Conservation (phyloP, 1,140 invertebrate genomes). For the Venturia canescens region DNA sequence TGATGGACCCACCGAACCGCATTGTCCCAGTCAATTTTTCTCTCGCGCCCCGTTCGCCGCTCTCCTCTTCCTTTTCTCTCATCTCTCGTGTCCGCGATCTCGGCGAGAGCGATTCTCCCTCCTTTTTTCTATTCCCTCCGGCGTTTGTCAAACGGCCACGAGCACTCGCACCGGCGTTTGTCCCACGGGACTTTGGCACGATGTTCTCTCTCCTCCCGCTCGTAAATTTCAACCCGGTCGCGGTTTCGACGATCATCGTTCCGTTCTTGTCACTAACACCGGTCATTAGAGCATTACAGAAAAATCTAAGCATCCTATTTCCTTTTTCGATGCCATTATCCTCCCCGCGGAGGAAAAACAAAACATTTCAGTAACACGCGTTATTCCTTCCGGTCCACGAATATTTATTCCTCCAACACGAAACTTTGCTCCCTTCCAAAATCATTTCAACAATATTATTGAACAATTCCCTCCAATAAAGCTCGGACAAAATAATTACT, state of each 20-base stretch:
- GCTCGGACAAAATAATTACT: too few relatives aligned
- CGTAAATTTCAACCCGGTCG: slow-evolving; percentile 12
- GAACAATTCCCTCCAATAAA: too few relatives aligned
- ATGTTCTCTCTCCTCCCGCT: neutral
- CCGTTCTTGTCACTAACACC: slow-evolving; percentile 30
- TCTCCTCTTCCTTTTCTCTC: slow-evolving; percentile 16
- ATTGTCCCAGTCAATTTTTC: slow-evolving; percentile 21
- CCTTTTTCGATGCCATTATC: neutral
- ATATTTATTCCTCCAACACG: too few relatives aligned
- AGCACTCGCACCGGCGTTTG: slow-evolving; percentile 35
- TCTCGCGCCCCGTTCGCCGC: neutral
- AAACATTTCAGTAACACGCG: too few relatives aligned
- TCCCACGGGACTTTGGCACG: slow-evolving; percentile 26
- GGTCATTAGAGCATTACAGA: slow-evolving; percentile 25
- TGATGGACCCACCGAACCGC: neutral
- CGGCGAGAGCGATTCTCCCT: neutral
- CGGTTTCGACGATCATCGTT: neutral
- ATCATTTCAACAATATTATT: too few relatives aligned
- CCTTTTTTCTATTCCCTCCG: slow-evolving; percentile 16
- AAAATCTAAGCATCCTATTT: slow-evolving; percentile 14
- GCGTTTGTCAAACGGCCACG: slow-evolving; percentile 24
- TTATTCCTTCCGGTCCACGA: too few relatives aligned
- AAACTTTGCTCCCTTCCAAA: too few relatives aligned
- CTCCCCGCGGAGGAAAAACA: neutral
- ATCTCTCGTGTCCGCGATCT: slow-evolving; percentile 4